phyloP scores from a whole-genome alignment of 2,888 invertebrate genomes.

The Dilophus febrilis region DNA sequence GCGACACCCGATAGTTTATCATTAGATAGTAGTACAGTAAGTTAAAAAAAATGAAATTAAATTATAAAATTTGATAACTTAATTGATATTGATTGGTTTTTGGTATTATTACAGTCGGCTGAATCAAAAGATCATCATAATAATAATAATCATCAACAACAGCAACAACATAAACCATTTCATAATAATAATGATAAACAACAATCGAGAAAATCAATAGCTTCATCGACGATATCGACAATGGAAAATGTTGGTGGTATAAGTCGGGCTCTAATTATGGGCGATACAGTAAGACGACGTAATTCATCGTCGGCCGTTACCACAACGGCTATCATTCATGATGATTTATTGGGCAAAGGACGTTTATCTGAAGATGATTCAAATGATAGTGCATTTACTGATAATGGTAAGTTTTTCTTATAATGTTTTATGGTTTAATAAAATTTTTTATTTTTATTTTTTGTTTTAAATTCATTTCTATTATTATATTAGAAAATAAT shows the following conservation, averaged over 20 bases:
- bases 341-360: conserved; percentile 2
- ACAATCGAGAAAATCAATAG: background rate
- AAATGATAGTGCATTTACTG: conserved; percentile 9
- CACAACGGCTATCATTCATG: background rate
- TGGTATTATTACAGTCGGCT: conserved; percentile 7
- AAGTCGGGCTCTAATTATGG: too few species aligned
- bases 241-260: too few species aligned
- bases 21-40: conserved; percentile 30
- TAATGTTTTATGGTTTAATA: too few species aligned
- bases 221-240: too few species aligned
- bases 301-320: background rate
- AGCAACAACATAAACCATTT: background rate
- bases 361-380: conserved; percentile 9
- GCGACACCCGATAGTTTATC: conserved; percentile 26
- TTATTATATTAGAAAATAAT: too few species aligned
- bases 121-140: conserved; percentile 9
- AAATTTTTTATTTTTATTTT: too few species aligned
- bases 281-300: too few species aligned
- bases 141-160: background rate
- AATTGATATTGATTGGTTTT: too few species aligned
- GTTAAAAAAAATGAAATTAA: too few species aligned
- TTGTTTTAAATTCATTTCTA: background rate
- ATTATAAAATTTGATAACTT: conserved; percentile 18
- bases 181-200: background rate
- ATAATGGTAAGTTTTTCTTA: conserved; percentile 8